Evolutionary conservation across 2,888 invertebrate genomes (phyloP), one percentile per base, ranked within the genome.

Genomic region (Lepidochrysops patricia): DNA sequence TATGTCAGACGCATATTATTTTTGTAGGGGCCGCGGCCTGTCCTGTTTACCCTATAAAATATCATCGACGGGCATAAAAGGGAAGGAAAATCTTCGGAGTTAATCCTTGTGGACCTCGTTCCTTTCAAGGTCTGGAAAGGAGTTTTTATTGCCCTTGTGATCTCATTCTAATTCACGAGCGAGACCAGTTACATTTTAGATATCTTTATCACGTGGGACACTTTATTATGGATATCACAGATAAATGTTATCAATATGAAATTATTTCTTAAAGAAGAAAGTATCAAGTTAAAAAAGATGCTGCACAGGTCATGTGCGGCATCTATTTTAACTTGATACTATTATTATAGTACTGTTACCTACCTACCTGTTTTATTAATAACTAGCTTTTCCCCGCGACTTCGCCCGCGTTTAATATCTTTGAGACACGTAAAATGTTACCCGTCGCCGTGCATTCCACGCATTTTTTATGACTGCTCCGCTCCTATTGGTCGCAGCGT

Each of bases 1-100:
- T 74, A 69, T 65, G 71, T 69, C 70, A 79, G 78, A 77, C 76
- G 77, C 77, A 75, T 83, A 83, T 83, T 84, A 85, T 85, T 84
- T 86, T 86, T 84, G 82, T 75, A 79, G 72, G 82, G 81, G 72
- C 66, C 68, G 75, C 70, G 74, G 79, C 75, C 73, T 71, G 71
- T 70, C 68, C 72, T 74, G 79, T 80, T 81, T 79, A 79, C 77
- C 74, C 76, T 73, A 79, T 80, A 82, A 80, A 84, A 82, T 82
- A 83, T 78, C 70, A 76, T 79, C 74, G 71, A 63, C 57, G 68
- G 72, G 73, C 71, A 69, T 67, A 66, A 71, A 73, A 71, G 70
- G 72, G 73, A 65, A 63, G 64, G 59, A 57, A 65, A 67, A 64
- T 64, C 63, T 62, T 63, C 60, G 48, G 57, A 34, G 61, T 60